Evolutionary conservation across 2,113 vertebrate genomes (phyloP).

Genomic region (Thermophis baileyi): DNA sequence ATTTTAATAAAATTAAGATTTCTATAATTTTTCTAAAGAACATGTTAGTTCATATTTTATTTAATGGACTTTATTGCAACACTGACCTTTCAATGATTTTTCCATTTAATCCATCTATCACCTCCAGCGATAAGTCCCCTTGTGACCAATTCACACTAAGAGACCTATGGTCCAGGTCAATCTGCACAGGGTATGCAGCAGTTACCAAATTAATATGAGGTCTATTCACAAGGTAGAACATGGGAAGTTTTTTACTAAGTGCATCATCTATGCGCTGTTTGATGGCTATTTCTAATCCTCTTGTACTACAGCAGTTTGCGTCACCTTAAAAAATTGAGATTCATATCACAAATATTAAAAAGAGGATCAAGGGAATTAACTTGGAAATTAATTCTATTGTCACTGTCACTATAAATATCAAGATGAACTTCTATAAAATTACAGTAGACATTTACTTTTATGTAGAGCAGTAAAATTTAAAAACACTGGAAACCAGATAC

Average conservation of each 20-base stretch:
- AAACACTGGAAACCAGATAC: neutral
- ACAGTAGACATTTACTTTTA: neutral
- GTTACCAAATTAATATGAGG: constrained; percentile 79
- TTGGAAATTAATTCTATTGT: neutral
- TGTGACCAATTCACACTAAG: constrained; percentile 86
- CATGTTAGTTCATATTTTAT: neutral
- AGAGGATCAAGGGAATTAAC: neutral
- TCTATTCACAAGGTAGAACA: constrained; percentile 83
- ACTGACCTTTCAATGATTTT: constrained; percentile 81
- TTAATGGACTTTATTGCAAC: neutral
- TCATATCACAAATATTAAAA: neutral
- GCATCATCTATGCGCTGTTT: constrained; percentile 83
- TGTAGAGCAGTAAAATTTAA: neutral
- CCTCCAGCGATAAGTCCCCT: constrained; percentile 81
- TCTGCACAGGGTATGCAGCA: constrained; percentile 52
- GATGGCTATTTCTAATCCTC: constrained; percentile 83
- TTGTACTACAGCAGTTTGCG: constrained; percentile 71
- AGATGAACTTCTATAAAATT: neutral
- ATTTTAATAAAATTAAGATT: neutral
- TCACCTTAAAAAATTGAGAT: constrained; percentile 69
- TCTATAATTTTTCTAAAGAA: neutral
- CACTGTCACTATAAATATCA: neutral
- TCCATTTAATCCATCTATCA: constrained; percentile 84
- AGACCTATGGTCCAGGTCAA: constrained; percentile 38
- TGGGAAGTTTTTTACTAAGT: constrained; percentile 79